Conservation (phyloP, 1,140 invertebrate genomes). For the Chelonus insularis region DNA sequence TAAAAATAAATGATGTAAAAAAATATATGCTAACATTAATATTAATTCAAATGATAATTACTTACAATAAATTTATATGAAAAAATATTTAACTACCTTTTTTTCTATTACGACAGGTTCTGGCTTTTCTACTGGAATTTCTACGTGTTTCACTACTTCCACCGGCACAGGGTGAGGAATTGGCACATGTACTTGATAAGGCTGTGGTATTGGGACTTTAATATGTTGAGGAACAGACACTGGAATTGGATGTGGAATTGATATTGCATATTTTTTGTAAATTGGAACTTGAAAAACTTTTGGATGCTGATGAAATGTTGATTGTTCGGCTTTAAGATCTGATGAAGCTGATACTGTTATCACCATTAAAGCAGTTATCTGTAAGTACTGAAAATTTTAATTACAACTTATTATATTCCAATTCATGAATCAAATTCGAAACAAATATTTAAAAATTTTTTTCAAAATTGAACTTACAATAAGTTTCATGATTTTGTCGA, state of each 20-base stretch:
- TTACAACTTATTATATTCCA: too few species aligned
- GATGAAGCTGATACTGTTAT: conserved; percentile 41
- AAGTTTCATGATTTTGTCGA: too few species aligned
- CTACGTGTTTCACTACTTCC: conserved; percentile 72
- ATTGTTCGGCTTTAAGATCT: conserved; percentile 41
- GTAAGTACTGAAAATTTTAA: too few species aligned
- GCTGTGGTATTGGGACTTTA: conserved; percentile 74
- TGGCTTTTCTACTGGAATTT: conserved; percentile 69
- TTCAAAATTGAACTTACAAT: not conserved
- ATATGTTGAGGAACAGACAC: conserved; percentile 75
- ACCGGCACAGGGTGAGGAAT: conserved; percentile 74
- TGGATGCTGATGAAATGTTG: conserved; percentile 55
- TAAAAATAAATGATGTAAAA: too few species aligned
- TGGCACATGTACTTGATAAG: conserved; percentile 71
- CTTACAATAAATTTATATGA: conserved; percentile 3
- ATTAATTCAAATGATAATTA: too few species aligned
- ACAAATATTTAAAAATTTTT: too few species aligned
- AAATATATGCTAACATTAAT: not conserved
- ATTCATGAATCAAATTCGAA: too few species aligned
- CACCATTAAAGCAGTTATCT: conserved; percentile 43
- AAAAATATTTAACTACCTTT: conserved; percentile 39
- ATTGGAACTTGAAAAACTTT: conserved; percentile 73
- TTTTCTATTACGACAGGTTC: conserved; percentile 78
- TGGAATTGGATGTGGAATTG: conserved; percentile 74
- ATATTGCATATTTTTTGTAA: conserved; percentile 75